Evolutionary conservation across 2,113 vertebrate genomes (phyloP).

Genomic region (Platanista minor): DNA sequence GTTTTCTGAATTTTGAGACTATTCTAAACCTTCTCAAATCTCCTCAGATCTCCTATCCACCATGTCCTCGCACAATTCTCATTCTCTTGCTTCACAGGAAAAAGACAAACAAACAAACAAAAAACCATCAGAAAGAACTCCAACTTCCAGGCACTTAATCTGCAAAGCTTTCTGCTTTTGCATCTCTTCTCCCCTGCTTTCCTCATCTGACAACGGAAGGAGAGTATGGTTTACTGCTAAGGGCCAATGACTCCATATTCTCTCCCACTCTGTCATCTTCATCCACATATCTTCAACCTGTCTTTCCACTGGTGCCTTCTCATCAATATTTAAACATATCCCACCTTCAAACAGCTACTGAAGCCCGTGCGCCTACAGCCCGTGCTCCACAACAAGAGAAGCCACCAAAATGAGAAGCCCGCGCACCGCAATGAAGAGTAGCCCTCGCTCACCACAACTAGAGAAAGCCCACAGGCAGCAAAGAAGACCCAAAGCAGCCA

Average conservation of each 20-base stretch:
- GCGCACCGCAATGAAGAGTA: no score
- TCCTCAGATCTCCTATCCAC: neutral
- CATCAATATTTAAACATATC: slow-evolving; percentile 3
- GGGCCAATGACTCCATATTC: neutral
- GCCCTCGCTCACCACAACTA: no score
- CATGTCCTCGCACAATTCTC: neutral
- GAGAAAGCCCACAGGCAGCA: no score
- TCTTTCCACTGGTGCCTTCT: neutral
- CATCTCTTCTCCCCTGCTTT: neutral
- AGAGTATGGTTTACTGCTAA: neutral
- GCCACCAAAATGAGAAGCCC: no score
- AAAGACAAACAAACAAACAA: neutral
- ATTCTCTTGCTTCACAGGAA: neutral
- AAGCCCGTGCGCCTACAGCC: no score
- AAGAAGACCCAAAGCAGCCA: no score
- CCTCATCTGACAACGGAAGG: neutral
- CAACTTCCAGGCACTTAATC: neutral
- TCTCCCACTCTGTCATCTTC: neutral
- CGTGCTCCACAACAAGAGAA: no score
- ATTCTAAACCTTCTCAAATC: neutral
- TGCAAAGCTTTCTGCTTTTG: neutral
- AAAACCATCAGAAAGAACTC: slow-evolving; percentile 3
- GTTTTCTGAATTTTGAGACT: neutral
- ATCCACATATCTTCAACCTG: neutral
- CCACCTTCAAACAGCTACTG: neutral